A percentile compares a stretch with the other conserved stretches of the same genome.
Evolutionary conservation across 2,797 vertebrate species (phyloP).

Genomic region (Helicolenus hilgendorfi): DNA sequence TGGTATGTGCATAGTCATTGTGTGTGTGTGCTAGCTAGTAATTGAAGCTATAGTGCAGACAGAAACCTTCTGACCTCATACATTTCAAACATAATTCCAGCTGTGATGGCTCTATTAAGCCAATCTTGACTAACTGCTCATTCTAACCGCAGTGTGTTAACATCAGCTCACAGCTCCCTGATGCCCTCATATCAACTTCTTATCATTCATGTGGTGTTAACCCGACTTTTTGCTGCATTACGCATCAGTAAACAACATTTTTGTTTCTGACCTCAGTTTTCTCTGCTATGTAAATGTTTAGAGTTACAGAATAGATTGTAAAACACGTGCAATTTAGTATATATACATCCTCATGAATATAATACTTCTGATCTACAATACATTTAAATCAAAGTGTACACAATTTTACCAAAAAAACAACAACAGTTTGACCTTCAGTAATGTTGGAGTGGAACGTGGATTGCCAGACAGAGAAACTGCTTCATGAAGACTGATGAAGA

Average conservation of each 20-base stretch:
- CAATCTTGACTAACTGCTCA: not conserved
- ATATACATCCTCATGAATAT: too few relatives aligned
- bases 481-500: too few relatives aligned
- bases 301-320: not conserved
- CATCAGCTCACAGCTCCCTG: not conserved
- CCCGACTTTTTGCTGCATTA: too few relatives aligned
- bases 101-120: constrained; percentile 42
- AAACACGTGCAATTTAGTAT: not conserved
- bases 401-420: too few relatives aligned
- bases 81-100: constrained; percentile 47
- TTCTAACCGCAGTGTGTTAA: not conserved
- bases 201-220: not conserved
- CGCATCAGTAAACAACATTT: not conserved
- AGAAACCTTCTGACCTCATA: constrained; percentile 29
- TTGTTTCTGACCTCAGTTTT: not conserved
- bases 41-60: constrained; percentile 29
- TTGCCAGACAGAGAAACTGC: too few relatives aligned
- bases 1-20: too few relatives aligned
- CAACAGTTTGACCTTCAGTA: too few relatives aligned
- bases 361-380: too few relatives aligned
- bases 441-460: accelerated
- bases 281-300: not conserved
- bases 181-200: not conserved
- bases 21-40: not conserved
- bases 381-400: not conserved